These are phyloP conservation scores for Gibbula magus DNA, from an alignment of 2,888 invertebrate species.

Conservation along the genomic window DNA sequence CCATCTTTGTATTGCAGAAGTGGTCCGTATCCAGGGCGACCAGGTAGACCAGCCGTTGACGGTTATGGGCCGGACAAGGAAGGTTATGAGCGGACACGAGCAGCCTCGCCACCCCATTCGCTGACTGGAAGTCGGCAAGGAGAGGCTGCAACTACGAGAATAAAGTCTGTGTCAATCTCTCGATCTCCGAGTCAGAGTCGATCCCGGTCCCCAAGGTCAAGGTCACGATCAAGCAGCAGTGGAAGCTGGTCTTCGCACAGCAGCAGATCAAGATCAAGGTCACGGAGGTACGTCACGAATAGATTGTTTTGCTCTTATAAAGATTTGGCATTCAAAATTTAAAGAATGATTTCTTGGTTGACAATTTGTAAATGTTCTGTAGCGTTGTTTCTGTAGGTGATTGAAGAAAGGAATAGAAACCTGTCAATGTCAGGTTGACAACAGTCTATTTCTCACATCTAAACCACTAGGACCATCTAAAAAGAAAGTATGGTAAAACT, in stretches of 20 bases:
- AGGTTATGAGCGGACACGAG: slow-evolving; percentile 75
- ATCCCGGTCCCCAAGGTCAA: slow-evolving; percentile 64
- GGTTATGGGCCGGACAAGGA: slow-evolving; percentile 36
- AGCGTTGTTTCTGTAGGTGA: too few relatives aligned
- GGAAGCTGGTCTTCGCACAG: slow-evolving; percentile 72
- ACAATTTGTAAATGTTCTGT: too few relatives aligned
- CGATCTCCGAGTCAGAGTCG: slow-evolving; percentile 57
- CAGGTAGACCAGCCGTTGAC: neutral
- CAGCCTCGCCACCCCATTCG: slow-evolving; percentile 51
- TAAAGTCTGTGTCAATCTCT: slow-evolving; percentile 55
- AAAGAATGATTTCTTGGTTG: too few relatives aligned
- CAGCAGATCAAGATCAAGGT: slow-evolving; percentile 74
- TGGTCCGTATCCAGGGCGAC: neutral
- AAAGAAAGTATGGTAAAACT: too few relatives aligned
- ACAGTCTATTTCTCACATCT: too few relatives aligned
- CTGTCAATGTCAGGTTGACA: too few relatives aligned
- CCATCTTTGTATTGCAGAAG: neutral
- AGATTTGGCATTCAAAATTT: neutral
- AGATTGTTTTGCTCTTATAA: neutral
- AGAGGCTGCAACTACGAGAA: slow-evolving; percentile 18
- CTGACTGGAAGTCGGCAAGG: slow-evolving; percentile 53
- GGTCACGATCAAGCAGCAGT: slow-evolving; percentile 70
- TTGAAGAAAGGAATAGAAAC: too few relatives aligned
- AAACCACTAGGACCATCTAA: too few relatives aligned
- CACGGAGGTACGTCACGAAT: slow-evolving; percentile 49